Base-by-base conservation (phyloP, 2,888 invertebrate species). In the Callinectes sapidus region DNA sequence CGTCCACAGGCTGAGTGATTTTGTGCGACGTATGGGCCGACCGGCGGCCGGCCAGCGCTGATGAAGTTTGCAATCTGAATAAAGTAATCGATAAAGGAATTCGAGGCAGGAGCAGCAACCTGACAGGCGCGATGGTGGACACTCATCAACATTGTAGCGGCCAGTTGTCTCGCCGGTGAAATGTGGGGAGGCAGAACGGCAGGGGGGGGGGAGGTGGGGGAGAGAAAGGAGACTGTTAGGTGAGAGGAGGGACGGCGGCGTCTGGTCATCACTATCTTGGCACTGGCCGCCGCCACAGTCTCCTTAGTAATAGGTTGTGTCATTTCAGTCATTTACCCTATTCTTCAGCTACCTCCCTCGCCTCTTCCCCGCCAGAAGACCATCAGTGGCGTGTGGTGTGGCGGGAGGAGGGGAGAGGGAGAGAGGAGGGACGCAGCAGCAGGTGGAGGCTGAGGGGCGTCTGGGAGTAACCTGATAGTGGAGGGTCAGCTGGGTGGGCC, bases 11-110 rank as follows among this genome's bases (percentile, higher is more conserved):
- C 81, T 90, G 90, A 87, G 92, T 92, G 90, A 87, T 77, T 90
- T 55, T 90, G 61, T 77, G 18, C 55, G 87, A 88, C 89, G 81
- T 55, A 85, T 54, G 90, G 90, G 90, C 48, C 91, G 66, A 87
- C 71, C 87, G 42, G 71, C 86, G 90, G 85, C 48, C 71, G 89
- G 42, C 48, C 48, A 3, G 87, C 87, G 61, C 66, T 92, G 92
- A 92, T 92, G 92, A 81, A 92, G 92, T 90, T 61, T 92, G 92
- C 92, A 92, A 90, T 90, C 87, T 92, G 92, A 92, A 92, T 92
- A 92, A 90, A 90, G 92, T 87, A 92, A 92, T 92, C 92, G 92
- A 92, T 92, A 92, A 86, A 92, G 92, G 92, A 92, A 92, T 92
- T 92, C 87, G 90, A 87, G 89, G 91, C 42, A 81, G 81, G 85